Evolutionary conservation across 2,113 vertebrate species (phyloP).

Genomic region (Bothrops jararaca): DNA sequence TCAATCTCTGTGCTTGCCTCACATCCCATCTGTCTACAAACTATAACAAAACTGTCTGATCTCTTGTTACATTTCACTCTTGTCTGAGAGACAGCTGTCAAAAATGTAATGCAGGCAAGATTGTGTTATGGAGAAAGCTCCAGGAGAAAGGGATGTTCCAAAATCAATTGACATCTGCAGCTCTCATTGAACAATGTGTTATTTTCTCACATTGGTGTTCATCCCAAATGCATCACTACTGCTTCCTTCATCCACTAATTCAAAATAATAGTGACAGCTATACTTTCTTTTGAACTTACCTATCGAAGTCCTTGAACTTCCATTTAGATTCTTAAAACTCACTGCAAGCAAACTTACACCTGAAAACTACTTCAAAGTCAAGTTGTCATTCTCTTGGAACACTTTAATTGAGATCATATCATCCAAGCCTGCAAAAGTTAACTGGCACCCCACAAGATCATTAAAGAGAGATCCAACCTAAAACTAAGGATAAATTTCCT

Average conservation of each 20-base stretch:
- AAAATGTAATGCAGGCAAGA: neutral
- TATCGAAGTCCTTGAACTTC: neutral
- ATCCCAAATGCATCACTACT: neutral
- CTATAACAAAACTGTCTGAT: neutral
- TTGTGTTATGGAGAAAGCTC: neutral
- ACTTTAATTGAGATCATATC: neutral
- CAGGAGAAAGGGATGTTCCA: neutral
- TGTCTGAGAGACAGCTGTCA: neutral
- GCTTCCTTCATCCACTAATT: neutral
- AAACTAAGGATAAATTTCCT: neutral
- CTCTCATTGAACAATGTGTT: neutral
- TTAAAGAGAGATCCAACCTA: neutral
- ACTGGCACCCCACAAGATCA: neutral
- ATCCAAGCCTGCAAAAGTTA: neutral
- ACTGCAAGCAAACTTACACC: neutral
- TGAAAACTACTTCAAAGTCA: neutral
- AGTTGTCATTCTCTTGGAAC: neutral
- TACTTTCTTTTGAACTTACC: neutral
- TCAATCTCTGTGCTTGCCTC: neutral
- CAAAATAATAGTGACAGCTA: neutral
- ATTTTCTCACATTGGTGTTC: neutral
- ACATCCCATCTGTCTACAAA: neutral
- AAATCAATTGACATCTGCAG: neutral
- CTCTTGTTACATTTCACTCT: conserved; percentile 1
- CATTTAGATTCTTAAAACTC: neutral